phyloP scores from a whole-genome alignment of 1,140 invertebrate genomes.

The Nebria ingens region DNA sequence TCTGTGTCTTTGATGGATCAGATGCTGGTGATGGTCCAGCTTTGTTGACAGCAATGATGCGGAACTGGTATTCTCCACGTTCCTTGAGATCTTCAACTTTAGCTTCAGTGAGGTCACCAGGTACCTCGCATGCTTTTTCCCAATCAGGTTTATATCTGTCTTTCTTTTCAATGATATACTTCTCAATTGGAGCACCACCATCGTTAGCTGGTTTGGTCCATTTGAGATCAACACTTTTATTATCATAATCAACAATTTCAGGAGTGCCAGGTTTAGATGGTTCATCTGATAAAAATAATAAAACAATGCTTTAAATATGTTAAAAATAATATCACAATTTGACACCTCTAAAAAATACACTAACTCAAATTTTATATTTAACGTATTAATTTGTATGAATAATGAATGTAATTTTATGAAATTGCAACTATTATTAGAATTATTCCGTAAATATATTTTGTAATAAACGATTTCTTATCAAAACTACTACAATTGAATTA shows the following conservation, averaged over 20 bases:
- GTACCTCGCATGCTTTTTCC: slow-evolving; percentile 69
- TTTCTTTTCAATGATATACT: slow-evolving; percentile 97
- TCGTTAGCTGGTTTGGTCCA: slow-evolving; percentile 88
- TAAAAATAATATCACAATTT: no score
- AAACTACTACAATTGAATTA: no score
- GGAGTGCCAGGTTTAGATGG: slow-evolving; percentile 82
- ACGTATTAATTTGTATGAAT: no score
- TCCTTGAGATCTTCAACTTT: slow-evolving; percentile 82
- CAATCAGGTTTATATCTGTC: slow-evolving; percentile 70
- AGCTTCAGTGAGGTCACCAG: slow-evolving; percentile 63
- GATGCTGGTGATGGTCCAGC: slow-evolving; percentile 89
- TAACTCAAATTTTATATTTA: no score
- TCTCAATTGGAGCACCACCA: slow-evolving; percentile 90
- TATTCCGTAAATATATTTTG: no score
- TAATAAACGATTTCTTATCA: no score
- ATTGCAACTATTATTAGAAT: no score
- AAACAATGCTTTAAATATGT: no score
- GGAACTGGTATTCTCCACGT: slow-evolving; percentile 88
- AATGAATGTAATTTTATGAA: no score
- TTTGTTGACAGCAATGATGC: slow-evolving; percentile 92
- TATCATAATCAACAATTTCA: slow-evolving; percentile 85
- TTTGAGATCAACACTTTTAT: slow-evolving; percentile 85
- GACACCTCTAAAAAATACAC: no score
- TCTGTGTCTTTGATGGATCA: slow-evolving; percentile 84
- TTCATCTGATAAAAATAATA: slow-evolving; percentile 47